These are phyloP conservation scores for Mesocentrotus franciscanus DNA, from an alignment of 53 echinoderm and acorn worm genomes.

Conservation along the genomic window DNA sequence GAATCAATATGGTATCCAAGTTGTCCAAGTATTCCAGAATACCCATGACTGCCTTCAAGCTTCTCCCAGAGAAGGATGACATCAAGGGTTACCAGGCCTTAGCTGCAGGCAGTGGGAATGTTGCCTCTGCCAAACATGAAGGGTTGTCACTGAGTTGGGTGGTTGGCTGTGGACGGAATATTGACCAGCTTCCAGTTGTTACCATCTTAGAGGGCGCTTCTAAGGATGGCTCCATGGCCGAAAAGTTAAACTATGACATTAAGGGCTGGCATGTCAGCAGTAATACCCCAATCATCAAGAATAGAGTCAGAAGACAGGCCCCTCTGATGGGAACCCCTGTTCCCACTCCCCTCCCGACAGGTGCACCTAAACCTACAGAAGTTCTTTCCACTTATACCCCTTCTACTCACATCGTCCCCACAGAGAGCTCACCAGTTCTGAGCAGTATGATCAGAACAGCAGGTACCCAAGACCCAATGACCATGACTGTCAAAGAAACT, in stretches of 20 bases:
- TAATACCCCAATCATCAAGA: slow-evolving; percentile 73
- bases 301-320: slow-evolving; percentile 84
- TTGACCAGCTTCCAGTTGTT: slow-evolving; percentile 92
- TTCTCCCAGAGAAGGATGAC: slow-evolving; percentile 87
- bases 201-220: slow-evolving; percentile 89
- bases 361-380: slow-evolving; percentile 78
- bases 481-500: slow-evolving; percentile 59
- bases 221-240: slow-evolving; percentile 94
- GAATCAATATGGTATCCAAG: slow-evolving; percentile 81
- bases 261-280: slow-evolving; percentile 96
- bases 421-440: slow-evolving; percentile 77
- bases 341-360: slow-evolving; percentile 84
- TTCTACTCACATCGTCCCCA: slow-evolving; percentile 69
- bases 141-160: slow-evolving; percentile 93
- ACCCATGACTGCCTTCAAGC: slow-evolving; percentile 79
- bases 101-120: slow-evolving; percentile 94
- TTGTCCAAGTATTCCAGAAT: slow-evolving; percentile 96
- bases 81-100: slow-evolving; percentile 77
- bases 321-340: slow-evolving; percentile 82
- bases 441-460: slow-evolving; percentile 71
- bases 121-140: slow-evolving; percentile 71
- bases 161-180: slow-evolving; percentile 89
- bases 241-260: slow-evolving; percentile 85
- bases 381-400: slow-evolving; percentile 71
- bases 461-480: slow-evolving; percentile 52